phyloP scores from a whole-genome alignment of 2,113 vertebrate species.

The Aspiorhynchus laticeps region DNA sequence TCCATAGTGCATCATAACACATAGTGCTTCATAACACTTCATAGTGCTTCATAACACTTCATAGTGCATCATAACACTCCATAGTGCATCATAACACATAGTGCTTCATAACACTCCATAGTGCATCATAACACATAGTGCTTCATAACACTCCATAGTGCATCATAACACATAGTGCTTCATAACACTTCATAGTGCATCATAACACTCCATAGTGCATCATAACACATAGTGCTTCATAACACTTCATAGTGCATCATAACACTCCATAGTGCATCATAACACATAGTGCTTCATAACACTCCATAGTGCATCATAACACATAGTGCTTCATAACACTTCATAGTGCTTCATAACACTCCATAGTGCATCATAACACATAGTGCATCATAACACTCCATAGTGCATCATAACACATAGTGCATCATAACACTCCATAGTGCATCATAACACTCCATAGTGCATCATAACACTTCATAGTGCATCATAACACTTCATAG shows the following conservation, averaged over 20 bases:
- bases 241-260: too few relatives aligned
- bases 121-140: not conserved
- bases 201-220: not conserved
- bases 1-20: fast-evolving
- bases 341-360: not conserved
- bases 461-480: not conserved
- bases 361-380: too few relatives aligned
- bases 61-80: too few relatives aligned
- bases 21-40: not conserved
- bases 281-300: too few relatives aligned
- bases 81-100: too few relatives aligned
- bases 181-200: too few relatives aligned
- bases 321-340: not conserved
- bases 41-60: not conserved
- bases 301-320: fast-evolving
- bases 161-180: too few relatives aligned
- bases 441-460: not conserved
- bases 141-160: not conserved
- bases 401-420: too few relatives aligned
- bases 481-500: too few relatives aligned
- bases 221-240: not conserved
- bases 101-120: not conserved
- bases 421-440: not conserved
- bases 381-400: too few relatives aligned
- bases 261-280: too few relatives aligned